Percentiles rank a stretch among this genome's conserved stretches.
These are phyloP conservation scores for Adrianichthys oophorus DNA, from an alignment of 2,797 vertebrate species.

Conservation along the genomic window DNA sequence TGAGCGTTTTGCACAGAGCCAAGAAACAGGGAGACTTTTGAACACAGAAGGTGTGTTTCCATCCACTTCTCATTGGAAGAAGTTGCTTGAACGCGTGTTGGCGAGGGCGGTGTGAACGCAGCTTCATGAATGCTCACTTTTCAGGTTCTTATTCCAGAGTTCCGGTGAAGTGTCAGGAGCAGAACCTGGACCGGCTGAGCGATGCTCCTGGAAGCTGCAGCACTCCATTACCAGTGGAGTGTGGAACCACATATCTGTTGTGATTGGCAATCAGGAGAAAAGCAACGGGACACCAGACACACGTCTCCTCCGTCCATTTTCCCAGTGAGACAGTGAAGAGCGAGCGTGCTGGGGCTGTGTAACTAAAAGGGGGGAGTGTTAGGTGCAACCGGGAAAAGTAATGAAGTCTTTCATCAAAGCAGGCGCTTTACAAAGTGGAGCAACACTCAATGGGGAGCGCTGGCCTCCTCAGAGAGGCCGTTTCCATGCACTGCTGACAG, in stretches of 20 bases:
- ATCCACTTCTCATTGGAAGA: too few species aligned
- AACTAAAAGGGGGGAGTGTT: neutral
- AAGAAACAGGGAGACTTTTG: too few species aligned
- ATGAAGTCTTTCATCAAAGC: slow-evolving; percentile 10
- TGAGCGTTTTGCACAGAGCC: too few species aligned
- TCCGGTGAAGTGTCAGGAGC: too few species aligned
- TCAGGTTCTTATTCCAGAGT: too few species aligned
- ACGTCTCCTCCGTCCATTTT: neutral
- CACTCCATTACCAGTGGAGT: slow-evolving; percentile 28
- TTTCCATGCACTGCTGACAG: too few species aligned
- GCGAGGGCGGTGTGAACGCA: too few species aligned
- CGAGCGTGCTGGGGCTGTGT: neutral
- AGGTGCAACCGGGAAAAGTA: neutral
- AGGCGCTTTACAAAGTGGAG: neutral
- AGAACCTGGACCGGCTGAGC: too few species aligned
- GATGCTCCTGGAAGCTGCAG: neutral
- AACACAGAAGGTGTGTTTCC: too few species aligned
- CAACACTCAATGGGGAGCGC: neutral
- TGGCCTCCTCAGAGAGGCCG: neutral
- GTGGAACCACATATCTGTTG: slow-evolving; percentile 19
- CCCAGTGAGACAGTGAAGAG: neutral
- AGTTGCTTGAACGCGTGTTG: too few species aligned
- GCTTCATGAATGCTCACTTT: too few species aligned
- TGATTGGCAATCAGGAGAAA: slow-evolving; percentile 19
- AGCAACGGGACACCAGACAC: neutral